These are phyloP conservation scores for Cephus nigrinus DNA, from an alignment of 2,888 invertebrate species.

Conservation along the genomic window DNA sequence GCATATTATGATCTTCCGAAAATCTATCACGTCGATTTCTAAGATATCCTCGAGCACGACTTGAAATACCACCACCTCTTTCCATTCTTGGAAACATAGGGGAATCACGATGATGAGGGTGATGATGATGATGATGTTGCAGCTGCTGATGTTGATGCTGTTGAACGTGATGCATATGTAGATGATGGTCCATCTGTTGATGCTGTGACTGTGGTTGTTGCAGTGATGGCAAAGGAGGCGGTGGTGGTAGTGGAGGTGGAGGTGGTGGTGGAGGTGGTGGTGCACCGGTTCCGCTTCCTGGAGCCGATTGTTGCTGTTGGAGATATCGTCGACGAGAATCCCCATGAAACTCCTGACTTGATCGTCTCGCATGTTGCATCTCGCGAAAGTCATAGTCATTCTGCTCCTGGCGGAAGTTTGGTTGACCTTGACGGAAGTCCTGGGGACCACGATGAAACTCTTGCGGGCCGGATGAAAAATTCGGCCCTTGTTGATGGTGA, in stretches of 20 bases:
- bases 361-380: slow-evolving; percentile 37
- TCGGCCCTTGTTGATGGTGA: slow-evolving; percentile 18
- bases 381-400: slow-evolving; percentile 49
- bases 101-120: slow-evolving; percentile 35
- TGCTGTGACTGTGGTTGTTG: background rate
- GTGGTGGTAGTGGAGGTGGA: background rate
- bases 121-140: slow-evolving; percentile 35
- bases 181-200: background rate
- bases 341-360: slow-evolving; percentile 43
- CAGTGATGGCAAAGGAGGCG: background rate
- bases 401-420: slow-evolving; percentile 17
- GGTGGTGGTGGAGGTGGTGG: slow-evolving; percentile 1
- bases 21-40: slow-evolving; percentile 51
- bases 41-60: slow-evolving; percentile 48
- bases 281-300: slow-evolving; percentile 27
- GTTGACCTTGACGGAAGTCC: slow-evolving; percentile 50
- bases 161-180: slow-evolving; percentile 16
- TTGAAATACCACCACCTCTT: slow-evolving; percentile 29
- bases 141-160: slow-evolving; percentile 24
- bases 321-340: slow-evolving; percentile 28
- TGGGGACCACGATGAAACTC: slow-evolving; percentile 45
- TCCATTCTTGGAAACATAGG: slow-evolving; percentile 48
- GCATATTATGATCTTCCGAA: slow-evolving; percentile 43
- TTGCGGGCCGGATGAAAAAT: slow-evolving; percentile 21
- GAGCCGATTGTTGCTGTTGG: slow-evolving; percentile 17